phyloP scores from a whole-genome alignment of 2,888 invertebrate genomes.

The Plebejus anna region DNA sequence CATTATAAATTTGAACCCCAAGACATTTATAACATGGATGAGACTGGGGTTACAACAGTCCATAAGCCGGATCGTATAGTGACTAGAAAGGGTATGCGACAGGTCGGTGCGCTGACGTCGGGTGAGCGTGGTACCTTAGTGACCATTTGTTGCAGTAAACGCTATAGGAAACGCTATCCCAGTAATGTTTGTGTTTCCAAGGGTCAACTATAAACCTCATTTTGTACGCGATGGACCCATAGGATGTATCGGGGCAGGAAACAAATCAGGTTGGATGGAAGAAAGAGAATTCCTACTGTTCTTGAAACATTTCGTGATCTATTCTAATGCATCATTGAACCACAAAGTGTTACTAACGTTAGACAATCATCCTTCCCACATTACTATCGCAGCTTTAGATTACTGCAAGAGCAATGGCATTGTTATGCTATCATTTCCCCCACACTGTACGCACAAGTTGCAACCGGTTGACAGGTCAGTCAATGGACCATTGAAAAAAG shows the following conservation, averaged over 20 bases:
- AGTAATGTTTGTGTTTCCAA: conserved; percentile 31
- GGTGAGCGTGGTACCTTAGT: conserved; percentile 38
- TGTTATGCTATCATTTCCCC: conserved; percentile 36
- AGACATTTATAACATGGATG: conserved; percentile 36
- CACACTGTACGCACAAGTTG: conserved; percentile 37
- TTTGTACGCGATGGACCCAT: conserved; percentile 37
- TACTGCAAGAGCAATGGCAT: conserved; percentile 38
- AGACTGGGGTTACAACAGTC: conserved; percentile 37
- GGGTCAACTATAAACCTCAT: conserved; percentile 36
- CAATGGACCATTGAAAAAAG: conserved; percentile 30
- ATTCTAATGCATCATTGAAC: no score
- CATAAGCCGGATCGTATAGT: conserved; percentile 35
- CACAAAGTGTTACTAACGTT: no score
- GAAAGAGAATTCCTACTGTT: conserved; percentile 35
- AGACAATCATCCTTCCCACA: conserved; percentile 31
- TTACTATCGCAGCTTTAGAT: conserved; percentile 36
- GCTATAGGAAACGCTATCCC: conserved; percentile 35
- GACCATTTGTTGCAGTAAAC: conserved; percentile 37
- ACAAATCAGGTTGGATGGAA: conserved; percentile 36
- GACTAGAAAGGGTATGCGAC: conserved; percentile 32
- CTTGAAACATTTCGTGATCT: conserved; percentile 32
- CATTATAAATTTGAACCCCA: conserved; percentile 33
- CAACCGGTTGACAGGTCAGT: conserved; percentile 36
- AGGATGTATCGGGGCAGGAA: conserved; percentile 36
- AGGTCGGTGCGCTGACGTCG: conserved; percentile 36